These are phyloP conservation scores for Apostichopus parvimensis DNA, from an alignment of 35 echinoderm and acorn worm species.

Conservation along the genomic window DNA sequence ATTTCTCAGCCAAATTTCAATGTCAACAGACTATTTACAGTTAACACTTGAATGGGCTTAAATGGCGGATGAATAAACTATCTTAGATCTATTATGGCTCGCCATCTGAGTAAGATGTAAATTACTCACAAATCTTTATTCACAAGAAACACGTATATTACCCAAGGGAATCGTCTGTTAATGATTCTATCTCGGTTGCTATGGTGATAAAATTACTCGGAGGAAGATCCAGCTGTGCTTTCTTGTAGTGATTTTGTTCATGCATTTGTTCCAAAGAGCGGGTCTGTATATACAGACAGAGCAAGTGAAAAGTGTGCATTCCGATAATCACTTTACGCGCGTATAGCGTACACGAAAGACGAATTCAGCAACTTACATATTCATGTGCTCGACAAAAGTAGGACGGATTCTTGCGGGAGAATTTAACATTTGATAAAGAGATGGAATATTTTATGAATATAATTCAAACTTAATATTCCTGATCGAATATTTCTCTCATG, in stretches of 20 bases:
- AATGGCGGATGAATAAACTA: conserved; percentile 13
- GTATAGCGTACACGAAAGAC: not conserved
- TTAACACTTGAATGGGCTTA: not conserved
- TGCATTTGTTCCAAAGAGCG: not conserved
- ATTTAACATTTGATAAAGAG: too few relatives aligned
- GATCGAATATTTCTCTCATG: too few relatives aligned
- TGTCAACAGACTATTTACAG: not conserved
- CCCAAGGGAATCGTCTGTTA: conserved; percentile 7
- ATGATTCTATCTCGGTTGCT: not conserved
- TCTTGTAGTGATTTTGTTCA: not conserved
- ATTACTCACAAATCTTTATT: not conserved
- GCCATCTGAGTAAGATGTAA: not conserved
- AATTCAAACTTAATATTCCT: too few relatives aligned
- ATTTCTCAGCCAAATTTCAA: not conserved
- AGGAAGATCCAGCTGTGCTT: not conserved
- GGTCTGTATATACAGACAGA: not conserved
- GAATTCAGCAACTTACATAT: too few relatives aligned
- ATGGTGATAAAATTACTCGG: not conserved
- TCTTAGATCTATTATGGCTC: not conserved
- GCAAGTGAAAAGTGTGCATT: not conserved
- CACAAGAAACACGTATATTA: not conserved
- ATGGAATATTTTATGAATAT: too few relatives aligned
- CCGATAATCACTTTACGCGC: not conserved
- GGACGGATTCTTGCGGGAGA: too few relatives aligned
- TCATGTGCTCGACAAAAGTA: too few relatives aligned